phyloP scores from a whole-genome alignment of 1,140 invertebrate genomes.

The Drosophila sp. region DNA sequence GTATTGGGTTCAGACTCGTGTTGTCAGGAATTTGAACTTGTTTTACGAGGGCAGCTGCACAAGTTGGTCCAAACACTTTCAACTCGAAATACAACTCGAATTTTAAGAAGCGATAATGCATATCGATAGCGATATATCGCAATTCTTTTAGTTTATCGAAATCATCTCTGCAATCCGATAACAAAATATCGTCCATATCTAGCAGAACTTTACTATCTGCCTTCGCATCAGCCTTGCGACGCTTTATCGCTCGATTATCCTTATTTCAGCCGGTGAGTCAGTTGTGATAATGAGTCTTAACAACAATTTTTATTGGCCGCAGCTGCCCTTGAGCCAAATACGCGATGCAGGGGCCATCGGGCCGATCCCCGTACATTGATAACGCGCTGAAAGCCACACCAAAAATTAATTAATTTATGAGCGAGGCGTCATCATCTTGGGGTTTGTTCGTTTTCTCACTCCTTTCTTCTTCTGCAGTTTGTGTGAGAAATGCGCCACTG shows the following conservation, averaged over 20 bases:
- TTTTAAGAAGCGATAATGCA: no score
- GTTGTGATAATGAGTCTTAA: slow-evolving; percentile 75
- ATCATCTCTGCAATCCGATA: no score
- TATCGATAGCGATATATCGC: no score
- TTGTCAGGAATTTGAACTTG: slow-evolving; percentile 53
- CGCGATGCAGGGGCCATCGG: slow-evolving; percentile 2
- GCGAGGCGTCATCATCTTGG: slow-evolving; percentile 39
- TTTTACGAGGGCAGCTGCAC: slow-evolving; percentile 13
- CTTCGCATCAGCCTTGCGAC: slow-evolving; percentile 13
- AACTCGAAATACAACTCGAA: no score
- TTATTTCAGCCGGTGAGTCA: slow-evolving; percentile 33
- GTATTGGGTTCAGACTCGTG: slow-evolving; percentile 43
- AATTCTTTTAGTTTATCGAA: no score
- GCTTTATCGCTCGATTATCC: slow-evolving; percentile 60
- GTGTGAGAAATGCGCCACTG: slow-evolving; percentile 72
- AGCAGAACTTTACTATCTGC: neutral
- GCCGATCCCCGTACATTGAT: slow-evolving; percentile 64
- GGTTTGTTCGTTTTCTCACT: neutral
- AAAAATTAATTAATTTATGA: slow-evolving; percentile 82
- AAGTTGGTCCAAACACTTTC: no score
- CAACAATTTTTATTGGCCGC: slow-evolving; percentile 70
- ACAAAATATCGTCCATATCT: no score
- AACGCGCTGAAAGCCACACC: slow-evolving; percentile 81
- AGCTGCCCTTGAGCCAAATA: slow-evolving; percentile 67
- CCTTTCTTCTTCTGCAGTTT: neutral